Percentiles rank a stretch among this genome's conserved stretches.
phyloP scores from a whole-genome alignment of 2,888 invertebrate genomes.

The Brachyopa scutellaris region DNA sequence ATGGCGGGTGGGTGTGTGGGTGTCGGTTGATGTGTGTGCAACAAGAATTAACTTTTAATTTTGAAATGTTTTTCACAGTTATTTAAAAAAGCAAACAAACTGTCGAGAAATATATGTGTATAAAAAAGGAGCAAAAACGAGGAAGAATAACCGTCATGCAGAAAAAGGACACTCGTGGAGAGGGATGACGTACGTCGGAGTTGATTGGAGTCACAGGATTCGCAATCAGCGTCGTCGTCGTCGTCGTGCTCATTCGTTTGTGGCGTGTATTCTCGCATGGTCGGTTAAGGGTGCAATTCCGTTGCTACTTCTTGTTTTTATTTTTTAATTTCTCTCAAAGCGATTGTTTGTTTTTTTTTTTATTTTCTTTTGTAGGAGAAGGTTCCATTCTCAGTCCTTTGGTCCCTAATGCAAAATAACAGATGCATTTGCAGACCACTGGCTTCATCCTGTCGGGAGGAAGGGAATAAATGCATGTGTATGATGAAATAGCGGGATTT shows the following conservation, averaged over 20 bases:
- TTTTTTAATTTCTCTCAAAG: conserved; percentile 28
- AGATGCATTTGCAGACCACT: conserved; percentile 43
- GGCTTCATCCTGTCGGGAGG: neutral
- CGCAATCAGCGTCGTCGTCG: conserved; percentile 37
- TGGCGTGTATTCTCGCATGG: conserved; percentile 33
- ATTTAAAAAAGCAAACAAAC: conserved; percentile 60
- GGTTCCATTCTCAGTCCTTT: conserved; percentile 2
- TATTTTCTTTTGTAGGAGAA: neutral
- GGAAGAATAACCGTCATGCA: conserved; percentile 18
- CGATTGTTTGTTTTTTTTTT: conserved; percentile 4
- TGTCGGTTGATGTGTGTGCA: conserved; percentile 49
- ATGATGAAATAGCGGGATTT: conserved; percentile 8
- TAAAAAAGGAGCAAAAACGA: neutral
- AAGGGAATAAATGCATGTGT: neutral
- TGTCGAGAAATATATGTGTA: conserved; percentile 26
- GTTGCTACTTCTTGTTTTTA: conserved; percentile 7
- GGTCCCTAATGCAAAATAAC: conserved; percentile 52
- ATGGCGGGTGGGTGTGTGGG: neutral
- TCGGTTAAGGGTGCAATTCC: conserved; percentile 47
- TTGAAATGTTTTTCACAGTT: conserved; percentile 64
- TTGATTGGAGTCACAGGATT: conserved; percentile 13
- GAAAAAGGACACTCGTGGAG: conserved; percentile 33
- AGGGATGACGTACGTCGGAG: conserved; percentile 31
- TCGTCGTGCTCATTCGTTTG: conserved; percentile 42
- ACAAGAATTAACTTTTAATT: conserved; percentile 66